A percentile compares a stretch with the other conserved stretches of the same genome.
Evolutionary conservation across 2,888 invertebrate genomes (phyloP).

Genomic region (Scaptomyza polygonia): DNA sequence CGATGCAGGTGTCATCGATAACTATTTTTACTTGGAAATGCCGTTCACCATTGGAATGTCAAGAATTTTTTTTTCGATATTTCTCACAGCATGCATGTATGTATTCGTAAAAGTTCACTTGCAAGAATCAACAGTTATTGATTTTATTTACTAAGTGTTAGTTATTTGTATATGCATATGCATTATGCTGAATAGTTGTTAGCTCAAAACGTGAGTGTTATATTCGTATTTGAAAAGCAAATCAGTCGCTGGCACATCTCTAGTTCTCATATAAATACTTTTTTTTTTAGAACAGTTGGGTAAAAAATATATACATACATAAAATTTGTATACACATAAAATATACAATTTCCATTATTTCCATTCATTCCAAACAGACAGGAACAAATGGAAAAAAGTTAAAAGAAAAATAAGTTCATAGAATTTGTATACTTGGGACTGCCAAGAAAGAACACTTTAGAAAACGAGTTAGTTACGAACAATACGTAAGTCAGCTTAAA

Average conservation of each 20-base stretch:
- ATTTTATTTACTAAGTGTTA: neutral
- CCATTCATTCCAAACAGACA: too few relatives aligned
- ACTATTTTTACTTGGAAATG: neutral
- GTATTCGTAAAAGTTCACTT: neutral
- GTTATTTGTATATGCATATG: neutral
- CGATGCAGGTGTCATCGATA: slow-evolving; percentile 12
- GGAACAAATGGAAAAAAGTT: slow-evolving; percentile 37
- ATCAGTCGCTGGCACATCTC: slow-evolving; percentile 43
- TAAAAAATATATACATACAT: neutral
- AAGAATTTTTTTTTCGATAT: slow-evolving; percentile 27
- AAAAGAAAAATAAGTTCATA: slow-evolving; percentile 1
- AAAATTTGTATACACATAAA: slow-evolving; percentile 14
- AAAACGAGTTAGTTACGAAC: slow-evolving; percentile 6
- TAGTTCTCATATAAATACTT: slow-evolving; percentile 43
- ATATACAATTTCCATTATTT: too few relatives aligned
- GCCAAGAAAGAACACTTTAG: slow-evolving; percentile 21
- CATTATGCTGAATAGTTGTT: neutral
- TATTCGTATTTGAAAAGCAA: slow-evolving; percentile 11
- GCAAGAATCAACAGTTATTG: slow-evolving; percentile 5
- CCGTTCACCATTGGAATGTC: slow-evolving; percentile 16
- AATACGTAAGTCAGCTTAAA: slow-evolving; percentile 25
- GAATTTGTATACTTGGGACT: slow-evolving; percentile 18
- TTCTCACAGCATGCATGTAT: slow-evolving; percentile 1
- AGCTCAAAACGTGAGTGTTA: neutral
- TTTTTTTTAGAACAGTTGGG: slow-evolving; percentile 37